Evolutionary conservation across 2,113 vertebrate species (phyloP).

Genomic region (Brienomyrus brachyistius): DNA sequence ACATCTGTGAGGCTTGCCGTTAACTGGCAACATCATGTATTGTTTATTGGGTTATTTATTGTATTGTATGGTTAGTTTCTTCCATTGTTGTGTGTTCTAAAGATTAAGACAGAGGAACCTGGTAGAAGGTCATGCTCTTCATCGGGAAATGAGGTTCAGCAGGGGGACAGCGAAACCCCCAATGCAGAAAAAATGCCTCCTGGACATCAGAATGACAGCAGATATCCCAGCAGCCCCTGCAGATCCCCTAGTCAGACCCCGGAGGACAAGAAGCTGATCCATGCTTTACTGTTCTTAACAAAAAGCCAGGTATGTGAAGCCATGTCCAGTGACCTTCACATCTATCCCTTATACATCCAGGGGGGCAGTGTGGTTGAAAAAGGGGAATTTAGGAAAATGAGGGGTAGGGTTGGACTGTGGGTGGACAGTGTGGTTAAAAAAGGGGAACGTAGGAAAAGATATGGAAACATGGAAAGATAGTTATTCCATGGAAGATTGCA

Average conservation of each 20-base stretch:
- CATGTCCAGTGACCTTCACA: not conserved
- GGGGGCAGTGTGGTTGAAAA: not conserved
- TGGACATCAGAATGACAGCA: not conserved
- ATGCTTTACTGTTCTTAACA: slow-evolving; percentile 25
- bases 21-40: not conserved
- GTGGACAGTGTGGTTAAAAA: not conserved
- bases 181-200: slow-evolving; percentile 7
- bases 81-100: not conserved
- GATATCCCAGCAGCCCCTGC: not conserved
- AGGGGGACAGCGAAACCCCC: not conserved
- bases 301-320: slow-evolving; percentile 22
- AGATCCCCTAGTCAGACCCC: not conserved
- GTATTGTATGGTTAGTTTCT: not conserved
- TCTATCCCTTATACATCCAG: not conserved
- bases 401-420: not conserved
- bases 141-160: slow-evolving; percentile 18
- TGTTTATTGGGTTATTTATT: not conserved
- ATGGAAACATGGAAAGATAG: not conserved
- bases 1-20: not conserved
- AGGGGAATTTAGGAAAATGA: not conserved
- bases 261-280: slow-evolving; percentile 17
- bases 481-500: not conserved
- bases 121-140: slow-evolving; percentile 20
- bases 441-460: not conserved
- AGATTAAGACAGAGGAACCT: slow-evolving; percentile 24